Conservation (phyloP, 1,140 invertebrate species). For the Sycophila sp. region DNA sequence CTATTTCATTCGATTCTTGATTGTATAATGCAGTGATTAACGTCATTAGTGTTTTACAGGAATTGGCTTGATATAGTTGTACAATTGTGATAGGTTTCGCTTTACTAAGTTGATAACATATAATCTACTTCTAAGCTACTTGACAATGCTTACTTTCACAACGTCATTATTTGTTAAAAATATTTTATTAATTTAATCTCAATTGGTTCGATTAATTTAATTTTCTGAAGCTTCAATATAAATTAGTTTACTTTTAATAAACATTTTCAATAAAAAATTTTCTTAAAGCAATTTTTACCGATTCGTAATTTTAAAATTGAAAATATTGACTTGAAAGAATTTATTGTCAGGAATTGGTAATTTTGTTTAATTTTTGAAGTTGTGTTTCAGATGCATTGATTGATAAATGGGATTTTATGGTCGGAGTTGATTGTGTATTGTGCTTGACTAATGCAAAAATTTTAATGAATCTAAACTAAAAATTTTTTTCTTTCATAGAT, state of each 20-base stretch:
- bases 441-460: not conserved
- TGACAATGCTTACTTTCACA: slow-evolving; percentile 12
- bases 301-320: not conserved
- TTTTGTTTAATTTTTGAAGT: not conserved
- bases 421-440: slow-evolving; percentile 17
- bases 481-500: no score
- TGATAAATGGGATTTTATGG: not conserved
- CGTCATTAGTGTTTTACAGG: slow-evolving; percentile 51
- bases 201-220: no score
- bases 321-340: not conserved
- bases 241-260: no score
- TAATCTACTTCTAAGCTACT: slow-evolving; percentile 18
- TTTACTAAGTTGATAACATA: slow-evolving; percentile 44
- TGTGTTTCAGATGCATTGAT: not conserved
- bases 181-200: not conserved
- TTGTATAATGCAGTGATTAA: slow-evolving; percentile 11
- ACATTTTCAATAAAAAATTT: no score
- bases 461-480: not conserved
- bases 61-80: slow-evolving; percentile 53
- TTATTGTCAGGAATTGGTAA: slow-evolving; percentile 2
- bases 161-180: slow-evolving; percentile 25
- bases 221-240: no score
- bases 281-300: no score
- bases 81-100: slow-evolving; percentile 54
- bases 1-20: slow-evolving; percentile 8